Evolutionary conservation across 1,140 invertebrate species (phyloP), one percentile per base, ranked within the genome.

Genomic region (Paraescarpia echinospica): DNA sequence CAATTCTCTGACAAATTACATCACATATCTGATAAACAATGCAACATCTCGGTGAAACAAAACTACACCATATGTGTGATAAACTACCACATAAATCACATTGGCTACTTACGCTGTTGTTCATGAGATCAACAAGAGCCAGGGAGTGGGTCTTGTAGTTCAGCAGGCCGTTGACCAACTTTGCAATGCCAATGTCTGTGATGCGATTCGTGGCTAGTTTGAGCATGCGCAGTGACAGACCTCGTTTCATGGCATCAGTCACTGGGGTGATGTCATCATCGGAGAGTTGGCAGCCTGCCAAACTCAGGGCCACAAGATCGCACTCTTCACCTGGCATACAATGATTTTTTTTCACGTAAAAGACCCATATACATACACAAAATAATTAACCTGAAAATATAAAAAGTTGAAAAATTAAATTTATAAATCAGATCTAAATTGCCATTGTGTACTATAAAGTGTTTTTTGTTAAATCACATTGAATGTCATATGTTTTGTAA

Each of bases 181-280:
- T 90, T 77, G 88, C 92, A n/a, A 95, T 91, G 8, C 93, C 93
- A 14, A 91, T 93, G 93, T 95, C 94, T 92, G 94, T 94, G 33
- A 95, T 89, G 18, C 95, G 89, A 94, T 95, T 95, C 92, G 94
- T 94, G 89, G 94, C 94, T 34, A 95, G 77, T 91, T 95, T 95
- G 22, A 95, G 93, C 95, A 95, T 95, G 34, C 94, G 94, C 33
- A 95, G 89, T 88, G 93, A 93, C 35, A 94, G 51, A 35, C 94
- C 94, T 92, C 94, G 91, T 89, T 93, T 93, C 18, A 95, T 91
- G n/a, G 94, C 94, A n/a, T 93, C 89, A 92, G 89, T 93, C 6
- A 95, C 59, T 27, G 94, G 94, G 48, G 89, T 92, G 31, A 95
- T 93, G 92, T 95, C 95, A 41, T 91, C 92, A 35, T 94, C 95